These are phyloP conservation scores for Oreochromis tanganicae DNA, from an alignment of 2,113 vertebrate genomes.

Conservation along the genomic window DNA sequence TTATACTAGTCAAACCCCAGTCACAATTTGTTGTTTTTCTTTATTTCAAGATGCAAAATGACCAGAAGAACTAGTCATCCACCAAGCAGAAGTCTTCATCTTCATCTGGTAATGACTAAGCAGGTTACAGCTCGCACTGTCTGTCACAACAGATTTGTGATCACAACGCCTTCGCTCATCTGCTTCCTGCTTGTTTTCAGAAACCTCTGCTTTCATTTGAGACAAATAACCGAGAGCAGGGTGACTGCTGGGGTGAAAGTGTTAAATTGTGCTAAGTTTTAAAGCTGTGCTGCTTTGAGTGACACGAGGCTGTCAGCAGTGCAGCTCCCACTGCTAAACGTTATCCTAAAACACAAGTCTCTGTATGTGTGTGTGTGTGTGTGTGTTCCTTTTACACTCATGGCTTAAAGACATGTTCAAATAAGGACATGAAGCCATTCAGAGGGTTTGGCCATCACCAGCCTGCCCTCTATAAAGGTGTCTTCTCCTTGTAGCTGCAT, in stretches of 20 bases:
- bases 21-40: accelerated
- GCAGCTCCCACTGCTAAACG: no score
- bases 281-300: no score
- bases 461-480: background rate
- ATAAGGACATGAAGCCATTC: background rate
- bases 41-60: accelerated
- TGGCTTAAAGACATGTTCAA: background rate
- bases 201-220: no score
- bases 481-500: background rate
- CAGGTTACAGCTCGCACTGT: background rate
- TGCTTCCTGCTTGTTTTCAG: no score
- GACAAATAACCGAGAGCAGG: no score
- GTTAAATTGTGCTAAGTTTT: accelerated
- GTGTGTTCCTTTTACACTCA: background rate
- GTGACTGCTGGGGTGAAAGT: accelerated
- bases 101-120: background rate
- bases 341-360: no score
- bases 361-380: no score
- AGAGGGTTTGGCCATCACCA: background rate
- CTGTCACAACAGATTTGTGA: background rate
- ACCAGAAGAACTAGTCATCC: background rate
- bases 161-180: accelerated
- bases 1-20: accelerated
- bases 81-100: background rate
- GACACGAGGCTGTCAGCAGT: no score